Conservation (phyloP, 2,888 invertebrate species). For the Epirrita christyi region DNA sequence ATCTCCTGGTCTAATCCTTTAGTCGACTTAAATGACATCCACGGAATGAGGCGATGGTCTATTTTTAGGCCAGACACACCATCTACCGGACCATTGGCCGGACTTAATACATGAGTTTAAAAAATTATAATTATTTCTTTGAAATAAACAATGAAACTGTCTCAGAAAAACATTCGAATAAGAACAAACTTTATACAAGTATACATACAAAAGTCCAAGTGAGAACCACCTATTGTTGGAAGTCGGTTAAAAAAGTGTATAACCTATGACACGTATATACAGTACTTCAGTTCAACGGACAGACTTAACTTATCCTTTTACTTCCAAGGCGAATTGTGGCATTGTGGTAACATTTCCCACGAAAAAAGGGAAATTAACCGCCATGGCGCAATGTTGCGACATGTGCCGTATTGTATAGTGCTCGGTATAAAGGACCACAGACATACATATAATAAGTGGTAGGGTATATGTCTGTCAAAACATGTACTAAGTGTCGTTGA, state of each 20-base stretch:
- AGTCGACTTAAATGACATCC: too few relatives aligned
- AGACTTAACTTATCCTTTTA: constrained; percentile 23
- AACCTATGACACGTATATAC: constrained; percentile 4
- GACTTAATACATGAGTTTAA: too few relatives aligned
- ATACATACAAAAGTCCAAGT: too few relatives aligned
- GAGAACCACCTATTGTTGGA: neutral
- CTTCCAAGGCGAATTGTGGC: constrained; percentile 29
- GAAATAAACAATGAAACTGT: too few relatives aligned
- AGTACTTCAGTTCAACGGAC: constrained; percentile 20
- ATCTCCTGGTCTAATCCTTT: too few relatives aligned
- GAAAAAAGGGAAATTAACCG: constrained; percentile 76
- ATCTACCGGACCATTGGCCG: too few relatives aligned
- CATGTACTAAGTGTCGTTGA: neutral
- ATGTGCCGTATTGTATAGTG: constrained; percentile 34
- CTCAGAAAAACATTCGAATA: too few relatives aligned
- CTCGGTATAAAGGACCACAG: constrained; percentile 20
- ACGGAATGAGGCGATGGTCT: too few relatives aligned
- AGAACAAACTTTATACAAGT: too few relatives aligned
- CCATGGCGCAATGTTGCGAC: constrained; percentile 40
- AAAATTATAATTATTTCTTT: too few relatives aligned
- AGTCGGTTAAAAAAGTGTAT: neutral
- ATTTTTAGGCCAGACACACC: too few relatives aligned
- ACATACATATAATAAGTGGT: neutral
- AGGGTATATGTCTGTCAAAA: neutral
- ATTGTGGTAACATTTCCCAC: constrained; percentile 69